These are phyloP conservation scores for Parauchenoglanis ngamensis DNA, from an alignment of 2,797 vertebrate genomes.

Conservation along the genomic window DNA sequence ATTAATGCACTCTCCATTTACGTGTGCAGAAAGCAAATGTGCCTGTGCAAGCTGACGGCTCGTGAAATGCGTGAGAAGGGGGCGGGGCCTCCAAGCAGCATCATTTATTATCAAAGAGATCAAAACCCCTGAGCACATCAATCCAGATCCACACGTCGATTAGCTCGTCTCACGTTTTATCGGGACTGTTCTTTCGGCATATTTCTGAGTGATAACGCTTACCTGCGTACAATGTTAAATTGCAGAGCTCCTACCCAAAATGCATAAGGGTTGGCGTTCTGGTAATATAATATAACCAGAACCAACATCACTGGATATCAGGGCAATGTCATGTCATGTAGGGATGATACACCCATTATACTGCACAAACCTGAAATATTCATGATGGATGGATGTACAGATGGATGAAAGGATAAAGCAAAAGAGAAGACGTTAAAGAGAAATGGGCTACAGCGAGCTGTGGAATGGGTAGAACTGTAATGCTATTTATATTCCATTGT, in stretches of 20 bases:
- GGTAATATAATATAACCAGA: neutral
- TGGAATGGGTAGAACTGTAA: neutral
- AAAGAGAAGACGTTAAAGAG: neutral
- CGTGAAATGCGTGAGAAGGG: neutral
- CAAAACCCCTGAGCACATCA: neutral
- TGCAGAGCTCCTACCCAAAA: neutral
- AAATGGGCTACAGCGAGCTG: neutral
- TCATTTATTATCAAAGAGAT: neutral
- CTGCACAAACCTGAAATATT: neutral
- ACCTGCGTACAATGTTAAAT: neutral
- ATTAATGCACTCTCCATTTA: neutral
- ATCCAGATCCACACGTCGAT: neutral
- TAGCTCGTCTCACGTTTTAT: neutral
- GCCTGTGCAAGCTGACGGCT: neutral
- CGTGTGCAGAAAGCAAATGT: neutral
- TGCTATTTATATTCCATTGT: conserved; percentile 21
- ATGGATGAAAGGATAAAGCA: conserved; percentile 3
- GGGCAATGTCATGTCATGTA: neutral
- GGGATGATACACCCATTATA: neutral
- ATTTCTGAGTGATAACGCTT: neutral
- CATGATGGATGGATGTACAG: neutral
- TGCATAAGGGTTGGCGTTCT: neutral
- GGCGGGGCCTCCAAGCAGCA: neutral
- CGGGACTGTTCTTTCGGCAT: neutral
- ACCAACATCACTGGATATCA: neutral